A percentile compares a stretch with the other conserved stretches of the same genome.
Evolutionary conservation across 2,797 vertebrate genomes (phyloP).

Genomic region (Lycodopsis pacificus): DNA sequence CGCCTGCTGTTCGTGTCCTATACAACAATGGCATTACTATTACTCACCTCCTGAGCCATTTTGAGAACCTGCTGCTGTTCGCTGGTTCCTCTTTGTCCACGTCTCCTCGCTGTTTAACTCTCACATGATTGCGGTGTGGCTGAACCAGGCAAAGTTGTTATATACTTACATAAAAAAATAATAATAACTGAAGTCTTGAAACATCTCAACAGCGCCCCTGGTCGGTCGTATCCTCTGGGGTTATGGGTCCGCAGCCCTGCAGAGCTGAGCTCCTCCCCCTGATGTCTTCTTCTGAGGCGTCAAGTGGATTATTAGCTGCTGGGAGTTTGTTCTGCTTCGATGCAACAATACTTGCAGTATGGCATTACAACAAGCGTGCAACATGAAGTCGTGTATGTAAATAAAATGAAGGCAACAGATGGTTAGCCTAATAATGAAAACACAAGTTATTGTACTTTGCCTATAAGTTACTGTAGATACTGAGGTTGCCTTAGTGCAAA

Average conservation of each 20-base stretch:
- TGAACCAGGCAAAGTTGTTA: constrained; percentile 4
- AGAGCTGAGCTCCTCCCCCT: constrained; percentile 11
- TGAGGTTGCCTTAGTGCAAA: not conserved
- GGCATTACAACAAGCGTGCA: not conserved
- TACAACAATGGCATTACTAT: not conserved
- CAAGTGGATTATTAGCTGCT: not conserved
- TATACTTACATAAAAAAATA: not conserved
- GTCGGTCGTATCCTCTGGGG: not conserved
- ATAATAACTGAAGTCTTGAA: not conserved
- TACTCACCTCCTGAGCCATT: constrained; percentile 72
- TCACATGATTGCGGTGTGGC: constrained; percentile 25
- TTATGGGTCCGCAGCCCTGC: not conserved
- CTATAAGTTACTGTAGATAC: not conserved
- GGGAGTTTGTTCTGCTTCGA: not conserved
- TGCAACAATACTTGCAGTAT: no score
- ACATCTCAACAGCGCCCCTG: constrained; percentile 57
- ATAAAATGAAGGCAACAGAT: not conserved
- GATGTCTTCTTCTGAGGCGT: not conserved
- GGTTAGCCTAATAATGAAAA: not conserved
- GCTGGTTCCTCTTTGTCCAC: constrained; percentile 11
- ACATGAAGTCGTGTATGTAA: not conserved
- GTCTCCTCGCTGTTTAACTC: not conserved
- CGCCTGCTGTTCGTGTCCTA: not conserved
- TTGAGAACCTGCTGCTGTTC: constrained; percentile 15
- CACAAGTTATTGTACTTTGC: not conserved